Evolutionary conservation across 2,888 invertebrate species (phyloP), one percentile per base, ranked within the genome.

Genomic region (Rhingia campestris): DNA sequence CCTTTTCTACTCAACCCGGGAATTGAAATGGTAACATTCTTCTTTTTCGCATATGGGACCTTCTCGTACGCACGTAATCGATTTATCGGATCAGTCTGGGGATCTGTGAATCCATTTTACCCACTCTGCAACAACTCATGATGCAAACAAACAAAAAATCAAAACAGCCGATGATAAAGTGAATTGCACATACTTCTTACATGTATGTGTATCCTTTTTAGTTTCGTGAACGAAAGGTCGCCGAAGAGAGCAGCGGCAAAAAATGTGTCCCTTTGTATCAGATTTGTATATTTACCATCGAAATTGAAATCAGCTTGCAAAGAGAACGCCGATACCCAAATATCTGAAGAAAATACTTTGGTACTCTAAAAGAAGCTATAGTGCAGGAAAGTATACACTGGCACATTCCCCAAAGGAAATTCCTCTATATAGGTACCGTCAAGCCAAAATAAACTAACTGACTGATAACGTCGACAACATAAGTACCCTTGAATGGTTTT

Each of bases 71-170:
- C 56, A 75, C 66, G 66, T 75, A 75, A 75, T 66, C 75, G 75
- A 75, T 75, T 75, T 75, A 66, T 67, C 58, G 75, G 64, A 75
- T 66, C 58, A 75, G 66, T 66, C 66, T 59, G 51, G 75, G 58
- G 59, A 66, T 75, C 66, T 59, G 75, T 58, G 66, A 66, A 43
- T 41, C 33, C 39, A 56, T 35, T 64, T 30, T 6, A 43, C 63
- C 39, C 45, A 58, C 22, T 74, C 58, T 61, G 53, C 59, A 47
- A 47, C 35, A 53, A 33, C 37, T 47, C 47, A 37, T 37, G 7
- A n/a, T 7, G 35, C 39, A 22, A 5, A 45, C 41, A 43, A 35
- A 53, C 43, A 53, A 9, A 41, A 63, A 37, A 39, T 39, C 47
- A 63, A 49, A 70, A 49, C 33, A 51, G 41, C 33, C 39, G 39